These are phyloP conservation scores for Ooceraea biroi DNA, from an alignment of 1,140 invertebrate genomes.

Conservation along the genomic window DNA sequence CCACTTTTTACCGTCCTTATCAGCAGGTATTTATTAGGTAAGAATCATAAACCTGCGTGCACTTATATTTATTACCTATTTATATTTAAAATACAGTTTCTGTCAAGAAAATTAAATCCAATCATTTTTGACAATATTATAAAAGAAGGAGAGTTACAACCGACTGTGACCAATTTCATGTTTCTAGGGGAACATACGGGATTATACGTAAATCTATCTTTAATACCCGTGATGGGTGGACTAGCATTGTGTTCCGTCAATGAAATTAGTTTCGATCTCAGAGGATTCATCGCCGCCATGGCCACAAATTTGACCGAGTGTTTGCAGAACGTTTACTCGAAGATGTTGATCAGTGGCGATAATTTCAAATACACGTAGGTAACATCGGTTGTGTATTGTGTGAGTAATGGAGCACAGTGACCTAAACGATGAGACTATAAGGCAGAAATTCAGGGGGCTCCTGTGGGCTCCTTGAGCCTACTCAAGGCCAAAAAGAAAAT, in stretches of 20 bases:
- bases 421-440: too few relatives aligned
- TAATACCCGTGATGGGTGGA: slow-evolving; percentile 95
- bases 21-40: slow-evolving; percentile 90
- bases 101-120: not conserved
- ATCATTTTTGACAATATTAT: not conserved
- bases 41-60: slow-evolving; percentile 1
- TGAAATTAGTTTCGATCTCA: slow-evolving; percentile 93
- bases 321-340: slow-evolving; percentile 95
- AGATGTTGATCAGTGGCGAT: slow-evolving; percentile 93
- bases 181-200: slow-evolving; percentile 91
- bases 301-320: slow-evolving; percentile 94
- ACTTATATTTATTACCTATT: not conserved
- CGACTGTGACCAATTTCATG: slow-evolving; percentile 63
- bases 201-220: slow-evolving; percentile 91
- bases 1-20: slow-evolving; percentile 94
- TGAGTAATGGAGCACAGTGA: too few relatives aligned
- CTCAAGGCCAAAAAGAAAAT: too few relatives aligned
- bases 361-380: slow-evolving; percentile 93
- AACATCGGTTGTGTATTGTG: not conserved
- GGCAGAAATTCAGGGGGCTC: too few relatives aligned
- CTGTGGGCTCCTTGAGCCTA: too few relatives aligned
- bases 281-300: slow-evolving; percentile 93
- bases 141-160: not conserved
- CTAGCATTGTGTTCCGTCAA: slow-evolving; percentile 93
- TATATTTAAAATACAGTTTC: not conserved